phyloP scores from a whole-genome alignment of 2,888 invertebrate genomes.

The Dynastes hyllus region DNA sequence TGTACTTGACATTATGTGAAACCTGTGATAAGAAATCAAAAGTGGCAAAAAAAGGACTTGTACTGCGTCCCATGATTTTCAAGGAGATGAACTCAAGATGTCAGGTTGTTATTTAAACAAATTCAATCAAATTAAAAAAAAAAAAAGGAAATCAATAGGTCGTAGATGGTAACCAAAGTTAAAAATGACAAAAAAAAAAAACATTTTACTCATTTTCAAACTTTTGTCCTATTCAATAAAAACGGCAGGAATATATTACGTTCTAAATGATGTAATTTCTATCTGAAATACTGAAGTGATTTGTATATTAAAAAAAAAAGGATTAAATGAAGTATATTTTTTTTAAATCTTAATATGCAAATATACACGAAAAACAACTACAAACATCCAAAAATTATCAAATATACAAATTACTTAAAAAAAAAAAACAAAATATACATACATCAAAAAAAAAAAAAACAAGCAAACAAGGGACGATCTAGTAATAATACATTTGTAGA shows the following conservation, averaged over 20 bases:
- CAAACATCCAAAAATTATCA: neutral
- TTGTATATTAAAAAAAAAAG: too few species aligned
- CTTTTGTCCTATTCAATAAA: neutral
- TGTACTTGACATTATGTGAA: too few species aligned
- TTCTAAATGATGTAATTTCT: constrained; percentile 40
- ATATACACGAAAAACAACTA: neutral
- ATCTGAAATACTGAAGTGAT: constrained; percentile 23
- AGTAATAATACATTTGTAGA: constrained; percentile 26
- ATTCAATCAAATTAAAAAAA: too few species aligned
- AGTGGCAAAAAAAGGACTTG: too few species aligned
- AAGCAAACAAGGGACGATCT: neutral
- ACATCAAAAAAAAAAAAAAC: neutral
- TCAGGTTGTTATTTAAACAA: too few species aligned
- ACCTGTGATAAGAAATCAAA: too few species aligned
- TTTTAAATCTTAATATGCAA: neutral
- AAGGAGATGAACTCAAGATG: too few species aligned
- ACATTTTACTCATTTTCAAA: neutral
- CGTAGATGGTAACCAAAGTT: too few species aligned
- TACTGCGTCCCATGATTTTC: too few species aligned
- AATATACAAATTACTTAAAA: constrained; percentile 3
- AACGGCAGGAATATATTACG: constrained; percentile 31
- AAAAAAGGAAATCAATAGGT: too few species aligned
- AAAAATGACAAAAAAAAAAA: neutral
- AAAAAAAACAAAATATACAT: constrained; percentile 8
- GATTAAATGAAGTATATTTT: neutral